Percentiles rank a stretch among this genome's conserved stretches.
These are phyloP conservation scores for Baryphthengus martii DNA, from an alignment of 2,113 vertebrate species.

Conservation along the genomic window DNA sequence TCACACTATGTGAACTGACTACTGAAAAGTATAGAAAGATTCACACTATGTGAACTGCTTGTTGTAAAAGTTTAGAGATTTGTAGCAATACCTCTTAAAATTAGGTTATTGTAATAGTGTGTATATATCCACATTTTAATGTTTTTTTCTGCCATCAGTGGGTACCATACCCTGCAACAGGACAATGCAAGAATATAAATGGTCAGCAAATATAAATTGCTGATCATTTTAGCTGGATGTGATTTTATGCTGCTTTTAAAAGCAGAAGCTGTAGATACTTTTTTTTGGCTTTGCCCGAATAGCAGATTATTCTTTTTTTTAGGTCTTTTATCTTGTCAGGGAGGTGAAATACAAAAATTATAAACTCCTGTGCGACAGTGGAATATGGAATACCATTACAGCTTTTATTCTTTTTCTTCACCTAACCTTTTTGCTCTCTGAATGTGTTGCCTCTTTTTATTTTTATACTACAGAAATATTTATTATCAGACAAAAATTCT, in stretches of 20 bases:
- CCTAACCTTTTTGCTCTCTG: neutral
- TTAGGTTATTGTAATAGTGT: neutral
- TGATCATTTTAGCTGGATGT: neutral
- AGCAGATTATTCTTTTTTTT: neutral
- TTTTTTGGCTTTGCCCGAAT: neutral
- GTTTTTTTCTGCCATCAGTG: neutral
- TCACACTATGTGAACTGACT: neutral
- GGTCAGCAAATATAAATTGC: no score
- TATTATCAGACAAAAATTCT: neutral
- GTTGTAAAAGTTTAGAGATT: neutral
- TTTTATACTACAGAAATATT: neutral
- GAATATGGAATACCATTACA: neutral
- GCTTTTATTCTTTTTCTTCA: neutral
- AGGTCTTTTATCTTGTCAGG: neutral
- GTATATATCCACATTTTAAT: neutral
- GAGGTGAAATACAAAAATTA: neutral
- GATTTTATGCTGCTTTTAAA: neutral
- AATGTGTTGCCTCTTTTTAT: neutral
- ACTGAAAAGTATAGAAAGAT: neutral
- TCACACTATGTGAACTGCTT: neutral
- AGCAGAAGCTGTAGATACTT: neutral
- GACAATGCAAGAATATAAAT: neutral
- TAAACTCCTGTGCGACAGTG: neutral
- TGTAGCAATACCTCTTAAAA: neutral
- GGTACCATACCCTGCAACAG: neutral